Evolutionary conservation across 92 coral and sea anemone species (phyloP).

Genomic region (Chrysogorgia sp.): DNA sequence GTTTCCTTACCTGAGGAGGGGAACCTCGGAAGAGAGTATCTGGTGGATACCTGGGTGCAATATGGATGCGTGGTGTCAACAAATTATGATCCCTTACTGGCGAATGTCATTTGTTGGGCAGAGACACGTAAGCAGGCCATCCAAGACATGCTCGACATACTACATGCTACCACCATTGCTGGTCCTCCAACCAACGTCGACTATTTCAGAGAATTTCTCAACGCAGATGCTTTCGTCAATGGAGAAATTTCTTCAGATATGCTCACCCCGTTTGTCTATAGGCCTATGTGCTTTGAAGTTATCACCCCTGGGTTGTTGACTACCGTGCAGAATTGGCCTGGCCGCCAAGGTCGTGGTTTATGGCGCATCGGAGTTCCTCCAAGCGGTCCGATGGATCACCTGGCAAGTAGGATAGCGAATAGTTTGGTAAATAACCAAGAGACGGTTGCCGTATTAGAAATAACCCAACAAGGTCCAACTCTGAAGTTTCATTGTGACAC

Average conservation of each 20-base stretch:
- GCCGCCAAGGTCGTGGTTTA: conserved; percentile 56
- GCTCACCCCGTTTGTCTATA: conserved; percentile 15
- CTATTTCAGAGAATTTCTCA: conserved; percentile 51
- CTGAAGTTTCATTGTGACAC: conserved; percentile 52
- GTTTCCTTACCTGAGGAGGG: conserved; percentile 38
- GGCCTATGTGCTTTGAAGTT: conserved; percentile 43
- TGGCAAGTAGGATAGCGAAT: conserved; percentile 63
- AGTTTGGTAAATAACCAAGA: conserved; percentile 58
- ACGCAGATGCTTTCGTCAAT: conserved; percentile 27
- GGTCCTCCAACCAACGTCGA: conserved; percentile 65
- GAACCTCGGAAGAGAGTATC: neutral
- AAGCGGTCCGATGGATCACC: conserved; percentile 68
- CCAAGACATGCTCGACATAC: conserved; percentile 9
- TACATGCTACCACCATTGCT: conserved; percentile 36
- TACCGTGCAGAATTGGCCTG: conserved; percentile 69
- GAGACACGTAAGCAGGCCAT: conserved; percentile 51
- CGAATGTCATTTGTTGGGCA: conserved; percentile 62
- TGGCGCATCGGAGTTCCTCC: conserved; percentile 78
- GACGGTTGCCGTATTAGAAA: conserved; percentile 60
- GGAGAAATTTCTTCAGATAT: conserved; percentile 42
- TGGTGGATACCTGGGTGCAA: conserved; percentile 42
- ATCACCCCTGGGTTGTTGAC: conserved; percentile 58
- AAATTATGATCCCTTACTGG: conserved; percentile 62
- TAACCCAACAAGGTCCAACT: conserved; percentile 62
- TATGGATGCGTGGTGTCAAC: conserved; percentile 48